A percentile compares a stretch with the other conserved stretches of the same genome.
Conservation (phyloP, 1,140 invertebrate species). For the Globodera ellingtonae region DNA sequence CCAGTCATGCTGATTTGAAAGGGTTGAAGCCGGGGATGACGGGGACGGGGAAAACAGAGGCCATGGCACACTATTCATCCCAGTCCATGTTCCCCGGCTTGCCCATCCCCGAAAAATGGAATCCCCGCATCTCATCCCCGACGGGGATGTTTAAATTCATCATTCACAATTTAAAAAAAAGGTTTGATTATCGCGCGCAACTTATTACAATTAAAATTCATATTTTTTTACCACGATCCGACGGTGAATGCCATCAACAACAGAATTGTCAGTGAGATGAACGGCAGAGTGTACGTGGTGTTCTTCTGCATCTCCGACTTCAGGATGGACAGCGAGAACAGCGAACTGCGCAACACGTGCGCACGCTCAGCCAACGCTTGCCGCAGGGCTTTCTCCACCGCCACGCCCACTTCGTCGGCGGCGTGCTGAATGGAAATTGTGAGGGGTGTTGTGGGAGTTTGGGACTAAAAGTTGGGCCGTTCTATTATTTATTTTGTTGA, state of each 20-base stretch:
- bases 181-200: no score
- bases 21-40: no score
- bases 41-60: no score
- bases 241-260: slow-evolving; percentile 60
- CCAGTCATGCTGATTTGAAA: slow-evolving; percentile 56
- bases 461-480: no score
- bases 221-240: slow-evolving; percentile 55
- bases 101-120: no score
- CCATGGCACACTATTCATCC: no score
- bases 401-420: slow-evolving; percentile 57
- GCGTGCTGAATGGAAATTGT: slow-evolving; percentile 41
- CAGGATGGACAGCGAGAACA: slow-evolving; percentile 60
- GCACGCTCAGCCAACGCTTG: slow-evolving; percentile 40
- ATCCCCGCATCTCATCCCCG: no score
- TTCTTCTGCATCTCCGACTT: slow-evolving; percentile 64
- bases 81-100: no score
- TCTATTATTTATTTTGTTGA: no score
- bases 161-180: no score
- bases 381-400: slow-evolving; percentile 50
- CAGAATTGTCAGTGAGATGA: slow-evolving; percentile 60
- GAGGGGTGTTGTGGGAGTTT: background rate
- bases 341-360: slow-evolving; percentile 44
- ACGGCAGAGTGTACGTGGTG: slow-evolving; percentile 63
- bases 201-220: background rate
- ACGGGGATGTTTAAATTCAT: no score